Evolutionary conservation across 2,888 invertebrate species (phyloP).

Genomic region (Hermaeophaga mercurialis): DNA sequence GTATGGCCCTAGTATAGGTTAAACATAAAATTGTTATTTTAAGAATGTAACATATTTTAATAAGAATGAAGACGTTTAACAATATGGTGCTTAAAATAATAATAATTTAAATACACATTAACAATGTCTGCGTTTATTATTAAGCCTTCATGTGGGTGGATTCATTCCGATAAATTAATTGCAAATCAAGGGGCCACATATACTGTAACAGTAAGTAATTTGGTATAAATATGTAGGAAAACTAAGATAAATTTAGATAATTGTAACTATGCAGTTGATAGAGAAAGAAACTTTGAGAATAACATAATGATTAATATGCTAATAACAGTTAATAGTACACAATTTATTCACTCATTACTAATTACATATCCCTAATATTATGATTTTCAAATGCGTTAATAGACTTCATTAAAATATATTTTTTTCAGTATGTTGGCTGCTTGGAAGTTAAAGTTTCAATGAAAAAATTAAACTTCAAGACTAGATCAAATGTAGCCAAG

Average conservation of each 20-base stretch:
- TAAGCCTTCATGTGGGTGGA: slow-evolving; percentile 57
- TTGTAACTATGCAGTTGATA: no score
- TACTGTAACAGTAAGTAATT: slow-evolving; percentile 79
- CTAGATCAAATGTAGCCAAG: slow-evolving; percentile 94
- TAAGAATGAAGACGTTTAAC: neutral
- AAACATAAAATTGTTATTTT: no score
- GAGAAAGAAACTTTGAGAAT: no score
- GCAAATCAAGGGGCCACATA: slow-evolving; percentile 90
- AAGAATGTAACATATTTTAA: no score
- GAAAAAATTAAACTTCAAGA: slow-evolving; percentile 95
- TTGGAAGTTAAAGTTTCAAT: slow-evolving; percentile 95
- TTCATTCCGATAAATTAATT: slow-evolving; percentile 60
- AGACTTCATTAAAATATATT: neutral
- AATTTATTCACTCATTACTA: no score
- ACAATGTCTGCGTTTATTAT: slow-evolving; percentile 52
- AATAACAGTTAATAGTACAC: no score
- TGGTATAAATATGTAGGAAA: no score
- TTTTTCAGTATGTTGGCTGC: slow-evolving; percentile 88
- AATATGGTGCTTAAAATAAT: neutral
- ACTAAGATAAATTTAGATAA: no score
- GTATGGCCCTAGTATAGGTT: no score
- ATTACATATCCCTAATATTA: no score
- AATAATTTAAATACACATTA: slow-evolving; percentile 1
- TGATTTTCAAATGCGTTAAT: no score
- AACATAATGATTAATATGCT: no score